Percentiles rank a stretch among this genome's conserved stretches.
Evolutionary conservation across 2,797 vertebrate species (phyloP).

Genomic region (Xiphorhynchus erythropygius): DNA sequence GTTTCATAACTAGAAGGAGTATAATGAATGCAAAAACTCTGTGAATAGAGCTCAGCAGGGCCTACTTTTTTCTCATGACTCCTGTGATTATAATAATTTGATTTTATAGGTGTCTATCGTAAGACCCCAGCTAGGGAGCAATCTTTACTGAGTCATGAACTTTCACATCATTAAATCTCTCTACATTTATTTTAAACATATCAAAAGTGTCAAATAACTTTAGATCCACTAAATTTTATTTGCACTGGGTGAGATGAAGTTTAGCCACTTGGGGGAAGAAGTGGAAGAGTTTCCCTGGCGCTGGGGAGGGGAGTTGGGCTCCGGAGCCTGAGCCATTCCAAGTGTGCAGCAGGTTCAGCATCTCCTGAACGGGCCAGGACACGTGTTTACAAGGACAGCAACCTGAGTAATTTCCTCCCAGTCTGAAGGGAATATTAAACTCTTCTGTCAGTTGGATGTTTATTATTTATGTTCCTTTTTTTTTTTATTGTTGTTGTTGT

Average conservation of each 20-base stretch:
- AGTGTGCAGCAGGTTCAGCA: background rate
- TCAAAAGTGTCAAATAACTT: conserved; percentile 72
- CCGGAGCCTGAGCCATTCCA: background rate
- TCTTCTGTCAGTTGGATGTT: conserved; percentile 67
- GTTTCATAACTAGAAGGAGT: conserved; percentile 47
- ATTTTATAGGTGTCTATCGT: conserved; percentile 76
- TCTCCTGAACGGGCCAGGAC: conserved; percentile 27
- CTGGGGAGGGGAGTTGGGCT: background rate
- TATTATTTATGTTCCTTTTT: conserved; percentile 73
- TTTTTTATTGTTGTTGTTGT: conserved; percentile 70
- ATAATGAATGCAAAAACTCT: conserved; percentile 70
- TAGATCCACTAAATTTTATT: conserved; percentile 63
- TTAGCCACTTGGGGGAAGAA: conserved; percentile 2
- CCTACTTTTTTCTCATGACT: conserved; percentile 65
- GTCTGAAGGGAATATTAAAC: conserved; percentile 73
- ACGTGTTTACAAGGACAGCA: conserved; percentile 63
- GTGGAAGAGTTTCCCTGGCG: background rate
- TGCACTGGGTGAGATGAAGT: conserved; percentile 52
- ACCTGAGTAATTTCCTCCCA: conserved; percentile 63
- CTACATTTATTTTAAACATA: conserved; percentile 71
- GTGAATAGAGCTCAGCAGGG: conserved; percentile 61
- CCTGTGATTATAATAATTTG: conserved; percentile 75
- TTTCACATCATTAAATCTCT: conserved; percentile 75
- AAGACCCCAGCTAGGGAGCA: conserved; percentile 62
- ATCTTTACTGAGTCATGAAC: conserved; percentile 76